Evolutionary conservation across 2,113 vertebrate species (phyloP), one percentile per base, ranked within the genome.

Genomic region (Rhinolophus sinicus): DNA sequence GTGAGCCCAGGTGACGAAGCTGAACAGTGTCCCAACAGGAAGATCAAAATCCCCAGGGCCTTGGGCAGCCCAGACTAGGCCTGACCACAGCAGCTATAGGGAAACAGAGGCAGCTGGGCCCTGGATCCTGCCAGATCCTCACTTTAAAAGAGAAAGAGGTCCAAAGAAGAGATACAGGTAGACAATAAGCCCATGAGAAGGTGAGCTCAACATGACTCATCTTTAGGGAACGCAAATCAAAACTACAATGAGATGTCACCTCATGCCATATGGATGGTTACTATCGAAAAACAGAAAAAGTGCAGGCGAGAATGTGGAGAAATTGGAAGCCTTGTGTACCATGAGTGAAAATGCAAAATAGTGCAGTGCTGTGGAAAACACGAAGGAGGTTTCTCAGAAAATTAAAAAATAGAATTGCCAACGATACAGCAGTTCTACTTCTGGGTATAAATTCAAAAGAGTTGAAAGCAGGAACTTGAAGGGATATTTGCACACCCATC

Each of bases 41-140:
- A 7, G 30, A n/a, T 5, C 26, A 21, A 40, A 33, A 50, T 8
- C 16, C 44, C 18, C 0, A 24, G 38, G 33, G 35, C 22, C 24
- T 11, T 2, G 33, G 21, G 47, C 72, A 35, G 35, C 75, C 22
- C 13, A 30, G 44, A 15, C 13, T 4, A 19, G 64, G 62, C 22
- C 56, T 10, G 38, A 7, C 0, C 9, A 15, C 4, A 8, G n/a
- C 47, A 0, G 3, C 38, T 13, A 1, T 0, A 6, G 15, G 16
- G n/a, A 3, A 6, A 16, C 2, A 12, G 7, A 19, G 21, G 8
- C 6, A 12, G 44, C 2, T 13, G 3, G 18, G 35, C 10, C 35
- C 21, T 19, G 21, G 19, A 1, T 14, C 58, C 16, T 10, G 21
- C 30, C 7, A 30, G n/a, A 47, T 21, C 65, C 47, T 84, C 12